phyloP scores from a whole-genome alignment of 2,113 vertebrate species.

The Oplegnathus fasciatus region DNA sequence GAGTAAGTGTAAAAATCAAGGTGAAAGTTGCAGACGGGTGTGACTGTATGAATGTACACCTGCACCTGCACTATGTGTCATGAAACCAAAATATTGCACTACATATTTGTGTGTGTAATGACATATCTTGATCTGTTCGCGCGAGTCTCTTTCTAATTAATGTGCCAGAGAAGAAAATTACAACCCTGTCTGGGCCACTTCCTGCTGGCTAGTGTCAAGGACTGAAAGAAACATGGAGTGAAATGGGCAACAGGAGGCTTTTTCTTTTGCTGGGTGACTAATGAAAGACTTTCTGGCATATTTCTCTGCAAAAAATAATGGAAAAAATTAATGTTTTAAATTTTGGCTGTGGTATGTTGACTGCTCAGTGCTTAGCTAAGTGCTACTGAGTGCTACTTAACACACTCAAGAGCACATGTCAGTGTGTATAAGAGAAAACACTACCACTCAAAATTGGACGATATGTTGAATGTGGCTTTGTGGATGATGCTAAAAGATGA shows the following conservation, averaged over 20 bases:
- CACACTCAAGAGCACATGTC: conserved; percentile 22
- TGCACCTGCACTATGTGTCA: not conserved
- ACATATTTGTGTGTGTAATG: conserved; percentile 5
- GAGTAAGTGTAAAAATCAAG: not conserved
- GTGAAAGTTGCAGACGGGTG: not conserved
- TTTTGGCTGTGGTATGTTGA: conserved; percentile 6
- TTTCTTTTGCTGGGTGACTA: conserved; percentile 24
- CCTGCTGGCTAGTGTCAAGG: conserved; percentile 34
- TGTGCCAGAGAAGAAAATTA: conserved; percentile 39
- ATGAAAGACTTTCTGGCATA: conserved; percentile 22
- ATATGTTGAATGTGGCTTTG: not conserved
- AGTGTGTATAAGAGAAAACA: conserved; percentile 16
- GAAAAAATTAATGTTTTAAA: conserved; percentile 1
- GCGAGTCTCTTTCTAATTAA: conserved; percentile 17
- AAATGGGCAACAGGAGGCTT: conserved; percentile 39
- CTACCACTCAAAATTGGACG: not conserved
- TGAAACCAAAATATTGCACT: not conserved
- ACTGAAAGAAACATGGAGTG: conserved; percentile 24
- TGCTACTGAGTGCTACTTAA: conserved; percentile 47
- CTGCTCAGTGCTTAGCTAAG: conserved; percentile 27
- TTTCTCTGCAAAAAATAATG: not conserved
- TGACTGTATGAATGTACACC: not conserved
- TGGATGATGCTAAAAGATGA: conserved; percentile 9
- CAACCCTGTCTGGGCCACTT: conserved; percentile 4
- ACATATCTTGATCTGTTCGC: conserved; percentile 4